A percentile compares a stretch with the other conserved stretches of the same genome.
Evolutionary conservation across 2,113 vertebrate genomes (phyloP).

Genomic region (Tichodroma muraria): DNA sequence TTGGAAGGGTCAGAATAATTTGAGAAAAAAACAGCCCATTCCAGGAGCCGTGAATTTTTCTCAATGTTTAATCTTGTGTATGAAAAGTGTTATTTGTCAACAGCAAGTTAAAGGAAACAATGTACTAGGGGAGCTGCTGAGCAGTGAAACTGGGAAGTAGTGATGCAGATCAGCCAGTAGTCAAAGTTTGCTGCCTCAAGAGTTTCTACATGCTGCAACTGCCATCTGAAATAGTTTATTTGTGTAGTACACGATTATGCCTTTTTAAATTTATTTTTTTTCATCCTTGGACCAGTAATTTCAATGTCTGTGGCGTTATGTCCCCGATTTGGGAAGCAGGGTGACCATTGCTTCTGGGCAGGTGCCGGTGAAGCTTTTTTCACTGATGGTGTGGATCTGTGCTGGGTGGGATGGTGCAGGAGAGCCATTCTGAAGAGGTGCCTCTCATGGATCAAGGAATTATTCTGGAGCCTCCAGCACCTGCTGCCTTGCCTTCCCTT

Average conservation of each 20-base stretch:
- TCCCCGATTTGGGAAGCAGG: background rate
- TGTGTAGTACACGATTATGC: background rate
- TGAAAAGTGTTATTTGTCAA: background rate
- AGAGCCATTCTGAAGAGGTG: background rate
- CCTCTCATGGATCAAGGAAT: background rate
- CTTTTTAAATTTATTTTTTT: background rate
- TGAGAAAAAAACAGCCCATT: background rate
- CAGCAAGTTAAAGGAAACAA: background rate
- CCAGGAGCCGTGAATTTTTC: background rate
- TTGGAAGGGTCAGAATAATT: background rate
- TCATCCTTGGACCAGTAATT: background rate
- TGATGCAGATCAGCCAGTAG: background rate
- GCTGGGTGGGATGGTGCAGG: background rate
- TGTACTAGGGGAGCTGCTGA: background rate
- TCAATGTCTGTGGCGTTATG: background rate
- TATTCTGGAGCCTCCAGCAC: background rate
- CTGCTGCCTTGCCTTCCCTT: background rate
- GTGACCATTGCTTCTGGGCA: background rate
- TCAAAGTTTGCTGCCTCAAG: background rate
- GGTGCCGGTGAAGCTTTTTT: background rate
- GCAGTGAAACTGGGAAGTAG: background rate
- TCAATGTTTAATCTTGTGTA: background rate
- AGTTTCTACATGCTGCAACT: background rate
- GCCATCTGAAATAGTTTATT: background rate
- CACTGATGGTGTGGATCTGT: background rate